Evolutionary conservation across 2,888 invertebrate genomes (phyloP).

Genomic region (Endomychus coccineus): DNA sequence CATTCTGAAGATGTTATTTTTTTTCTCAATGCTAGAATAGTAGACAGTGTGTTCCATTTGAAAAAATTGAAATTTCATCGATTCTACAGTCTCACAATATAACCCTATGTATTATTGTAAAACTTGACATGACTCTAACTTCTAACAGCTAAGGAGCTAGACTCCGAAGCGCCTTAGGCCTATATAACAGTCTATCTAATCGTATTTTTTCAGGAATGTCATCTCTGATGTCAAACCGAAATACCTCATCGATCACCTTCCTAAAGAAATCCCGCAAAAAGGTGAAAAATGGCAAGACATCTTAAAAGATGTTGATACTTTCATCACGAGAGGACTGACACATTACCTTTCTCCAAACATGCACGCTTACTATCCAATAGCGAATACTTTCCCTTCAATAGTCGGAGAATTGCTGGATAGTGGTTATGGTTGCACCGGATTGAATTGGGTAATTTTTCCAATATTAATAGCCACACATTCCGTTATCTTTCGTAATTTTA

Average conservation of each 20-base stretch:
- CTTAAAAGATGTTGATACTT: conserved; percentile 74
- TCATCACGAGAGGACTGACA: conserved; percentile 88
- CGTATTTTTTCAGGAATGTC: conserved; percentile 60
- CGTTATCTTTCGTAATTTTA: too few relatives aligned
- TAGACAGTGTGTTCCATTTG: too few relatives aligned
- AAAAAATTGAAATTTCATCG: too few relatives aligned
- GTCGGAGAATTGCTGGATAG: conserved; percentile 55
- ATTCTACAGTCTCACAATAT: too few relatives aligned
- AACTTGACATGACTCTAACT: too few relatives aligned
- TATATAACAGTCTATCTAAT: too few relatives aligned
- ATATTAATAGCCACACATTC: too few relatives aligned
- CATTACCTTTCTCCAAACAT: conserved; percentile 93
- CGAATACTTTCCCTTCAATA: conserved; percentile 77
- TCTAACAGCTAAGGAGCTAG: too few relatives aligned
- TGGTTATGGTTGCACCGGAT: conserved; percentile 28
- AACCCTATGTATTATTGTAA: too few relatives aligned
- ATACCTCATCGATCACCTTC: conserved; percentile 72
- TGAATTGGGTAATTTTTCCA: conserved; percentile 34
- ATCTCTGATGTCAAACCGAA: conserved; percentile 86
- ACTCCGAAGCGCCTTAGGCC: too few relatives aligned
- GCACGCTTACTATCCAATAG: conserved; percentile 85
- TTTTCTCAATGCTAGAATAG: too few relatives aligned
- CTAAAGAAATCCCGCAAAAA: conserved; percentile 68
- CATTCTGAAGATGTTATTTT: too few relatives aligned
- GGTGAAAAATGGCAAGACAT: conserved; percentile 80